A percentile compares a stretch with the other conserved stretches of the same genome.
phyloP scores from a whole-genome alignment of 2,888 invertebrate species.

The Melanophora roralis region DNA sequence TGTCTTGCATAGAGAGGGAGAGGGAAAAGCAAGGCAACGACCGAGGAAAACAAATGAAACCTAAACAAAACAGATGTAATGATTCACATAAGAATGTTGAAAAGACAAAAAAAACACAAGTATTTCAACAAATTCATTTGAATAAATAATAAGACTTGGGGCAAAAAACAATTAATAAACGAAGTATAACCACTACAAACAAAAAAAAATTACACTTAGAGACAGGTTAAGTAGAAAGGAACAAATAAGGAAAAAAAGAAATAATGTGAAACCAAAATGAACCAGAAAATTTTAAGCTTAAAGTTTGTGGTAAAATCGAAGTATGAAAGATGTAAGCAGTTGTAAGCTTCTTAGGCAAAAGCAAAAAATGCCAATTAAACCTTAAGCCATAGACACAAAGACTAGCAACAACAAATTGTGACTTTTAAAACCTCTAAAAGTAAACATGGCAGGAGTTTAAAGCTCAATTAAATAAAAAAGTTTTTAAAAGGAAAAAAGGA shows the following conservation, averaged over 20 bases:
- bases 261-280: conserved; percentile 26
- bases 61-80: not conserved
- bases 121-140: conserved; percentile 3
- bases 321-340: not conserved
- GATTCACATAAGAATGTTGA: not conserved
- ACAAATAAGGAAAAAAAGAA: not conserved
- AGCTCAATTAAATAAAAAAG: not conserved
- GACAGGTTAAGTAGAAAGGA: not conserved
- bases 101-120: not conserved
- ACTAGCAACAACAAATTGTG: too few species aligned
- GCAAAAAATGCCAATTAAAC: not conserved
- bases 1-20: not conserved
- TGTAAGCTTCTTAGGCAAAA: not conserved
- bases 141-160: conserved; percentile 48
- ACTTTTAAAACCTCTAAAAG: not conserved
- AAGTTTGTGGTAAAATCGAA: not conserved
- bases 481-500: not conserved
- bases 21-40: not conserved
- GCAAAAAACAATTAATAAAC: conserved; percentile 8
- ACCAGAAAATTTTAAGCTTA: conserved; percentile 38
- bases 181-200: too few species aligned
- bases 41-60: not conserved
- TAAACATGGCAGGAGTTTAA: not conserved
- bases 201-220: conserved; percentile 10
- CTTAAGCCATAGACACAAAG: not conserved